Conservation (phyloP, 2,888 invertebrate species). For the Melanchra persicariae region DNA sequence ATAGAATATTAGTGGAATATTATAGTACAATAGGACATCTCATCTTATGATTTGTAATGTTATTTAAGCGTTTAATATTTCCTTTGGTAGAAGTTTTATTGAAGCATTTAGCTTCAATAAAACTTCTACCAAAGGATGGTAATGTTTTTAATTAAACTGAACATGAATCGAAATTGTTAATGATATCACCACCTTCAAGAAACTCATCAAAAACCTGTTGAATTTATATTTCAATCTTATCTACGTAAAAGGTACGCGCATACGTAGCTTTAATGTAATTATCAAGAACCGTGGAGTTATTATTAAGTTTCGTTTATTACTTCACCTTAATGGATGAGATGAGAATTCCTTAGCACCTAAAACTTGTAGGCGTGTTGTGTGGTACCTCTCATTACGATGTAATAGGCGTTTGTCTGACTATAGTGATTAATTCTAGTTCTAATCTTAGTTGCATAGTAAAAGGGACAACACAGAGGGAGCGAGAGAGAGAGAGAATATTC, state of each 20-base stretch:
- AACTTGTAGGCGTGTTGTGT: conserved; percentile 8
- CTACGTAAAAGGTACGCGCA: conserved; percentile 8
- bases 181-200: background rate
- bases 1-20: too few species aligned
- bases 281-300: conserved; percentile 51
- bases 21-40: too few species aligned
- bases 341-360: conserved; percentile 31
- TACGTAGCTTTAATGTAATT: conserved; percentile 44
- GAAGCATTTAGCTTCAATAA: too few species aligned
- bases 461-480: too few species aligned
- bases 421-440: background rate
- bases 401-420: conserved; percentile 3
- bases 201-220: conserved; percentile 30
- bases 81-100: too few species aligned
- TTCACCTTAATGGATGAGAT: conserved; percentile 46
- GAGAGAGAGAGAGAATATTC: too few species aligned
- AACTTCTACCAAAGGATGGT: too few species aligned
- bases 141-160: too few species aligned
- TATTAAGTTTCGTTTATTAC: conserved; percentile 56
- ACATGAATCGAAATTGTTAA: background rate
- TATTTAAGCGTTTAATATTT: too few species aligned
- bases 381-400: background rate
- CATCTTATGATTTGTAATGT: too few species aligned
- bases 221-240: conserved; percentile 33
- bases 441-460: too few species aligned